These are phyloP conservation scores for Eclectus roratus DNA, from an alignment of 2,113 vertebrate genomes.

Conservation along the genomic window DNA sequence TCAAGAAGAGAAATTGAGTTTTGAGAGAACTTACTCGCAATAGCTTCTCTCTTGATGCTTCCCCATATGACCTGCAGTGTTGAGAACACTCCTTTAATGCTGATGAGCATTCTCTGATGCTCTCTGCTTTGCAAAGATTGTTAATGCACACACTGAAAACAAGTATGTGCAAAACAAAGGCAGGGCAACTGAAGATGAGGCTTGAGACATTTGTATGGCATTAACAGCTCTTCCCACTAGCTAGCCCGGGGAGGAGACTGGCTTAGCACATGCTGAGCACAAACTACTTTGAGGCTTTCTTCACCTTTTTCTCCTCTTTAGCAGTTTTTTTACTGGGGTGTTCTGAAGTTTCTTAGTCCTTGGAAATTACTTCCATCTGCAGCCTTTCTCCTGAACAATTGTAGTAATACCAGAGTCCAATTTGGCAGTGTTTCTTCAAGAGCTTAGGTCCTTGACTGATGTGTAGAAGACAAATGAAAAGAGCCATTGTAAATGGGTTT, in stretches of 20 bases:
- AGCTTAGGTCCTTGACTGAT: constrained; percentile 22
- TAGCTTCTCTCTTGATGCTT: neutral
- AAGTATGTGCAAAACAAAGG: neutral
- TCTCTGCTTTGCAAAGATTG: neutral
- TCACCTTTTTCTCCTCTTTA: neutral
- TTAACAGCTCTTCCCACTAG: neutral
- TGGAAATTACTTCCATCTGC: neutral
- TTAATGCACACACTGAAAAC: neutral
- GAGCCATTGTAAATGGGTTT: constrained; percentile 18
- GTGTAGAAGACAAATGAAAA: constrained; percentile 44
- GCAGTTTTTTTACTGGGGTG: neutral
- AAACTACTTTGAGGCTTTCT: neutral
- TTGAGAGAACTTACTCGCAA: neutral
- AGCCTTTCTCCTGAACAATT: neutral
- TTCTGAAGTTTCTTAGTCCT: neutral
- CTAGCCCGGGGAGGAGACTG: neutral
- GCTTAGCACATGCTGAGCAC: neutral
- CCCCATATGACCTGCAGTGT: neutral
- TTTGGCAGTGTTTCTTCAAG: constrained; percentile 6
- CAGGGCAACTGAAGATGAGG: neutral
- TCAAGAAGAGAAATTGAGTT: neutral
- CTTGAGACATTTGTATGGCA: neutral
- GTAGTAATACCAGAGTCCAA: neutral
- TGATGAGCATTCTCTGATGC: neutral
- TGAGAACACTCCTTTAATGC: neutral